Conservation (phyloP, 2,797 vertebrate species). For the Tapera naevia region DNA sequence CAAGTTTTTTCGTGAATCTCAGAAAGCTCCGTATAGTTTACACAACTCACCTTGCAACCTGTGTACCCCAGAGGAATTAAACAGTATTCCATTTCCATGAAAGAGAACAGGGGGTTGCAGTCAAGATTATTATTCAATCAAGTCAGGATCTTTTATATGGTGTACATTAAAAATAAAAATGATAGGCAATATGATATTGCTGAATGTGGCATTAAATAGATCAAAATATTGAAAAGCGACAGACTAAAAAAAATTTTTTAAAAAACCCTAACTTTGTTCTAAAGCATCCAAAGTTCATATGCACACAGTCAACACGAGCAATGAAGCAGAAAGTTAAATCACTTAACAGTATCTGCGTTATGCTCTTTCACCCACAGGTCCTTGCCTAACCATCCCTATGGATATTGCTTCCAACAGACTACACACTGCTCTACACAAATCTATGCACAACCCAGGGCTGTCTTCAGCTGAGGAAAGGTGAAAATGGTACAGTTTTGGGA, state of each 20-base stretch:
- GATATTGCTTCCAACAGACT: background rate
- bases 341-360: background rate
- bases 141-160: background rate
- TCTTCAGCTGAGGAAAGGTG: background rate
- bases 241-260: background rate
- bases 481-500: background rate
- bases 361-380: constrained; percentile 13
- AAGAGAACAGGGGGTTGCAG: background rate
- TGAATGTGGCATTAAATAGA: background rate
- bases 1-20: background rate
- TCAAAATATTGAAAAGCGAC: background rate
- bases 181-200: background rate
- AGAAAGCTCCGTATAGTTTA: background rate
- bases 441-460: background rate
- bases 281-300: background rate
- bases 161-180: accelerated
- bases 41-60: background rate
- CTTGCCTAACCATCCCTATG: background rate
- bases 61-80: background rate
- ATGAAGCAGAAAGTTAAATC: constrained; percentile 26
- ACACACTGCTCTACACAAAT: background rate
- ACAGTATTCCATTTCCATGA: background rate
- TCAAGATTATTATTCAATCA: background rate
- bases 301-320: background rate
- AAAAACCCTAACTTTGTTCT: background rate